Base-by-base conservation (phyloP, 2,888 invertebrate genomes). In the Resseliella maxima region DNA sequence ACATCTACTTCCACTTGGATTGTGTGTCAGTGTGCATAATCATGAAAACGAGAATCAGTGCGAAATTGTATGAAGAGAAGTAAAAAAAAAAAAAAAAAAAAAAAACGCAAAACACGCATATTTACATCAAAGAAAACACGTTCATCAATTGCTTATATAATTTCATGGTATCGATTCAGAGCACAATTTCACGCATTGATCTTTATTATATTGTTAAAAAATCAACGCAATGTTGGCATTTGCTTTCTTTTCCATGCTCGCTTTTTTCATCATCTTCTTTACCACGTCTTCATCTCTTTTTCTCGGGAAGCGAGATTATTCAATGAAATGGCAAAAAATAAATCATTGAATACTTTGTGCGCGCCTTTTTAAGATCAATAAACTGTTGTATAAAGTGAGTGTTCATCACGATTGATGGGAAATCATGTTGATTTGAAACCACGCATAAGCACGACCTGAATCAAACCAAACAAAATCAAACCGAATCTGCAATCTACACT, bases 71-170 rank as follows among this genome's bases (percentile, higher is more conserved):
- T n/a, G n/a, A n/a, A n/a, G n/a, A n/a, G n/a, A n/a, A n/a, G n/a
- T n/a, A 31, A 72, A 72, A 72, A 18, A 50, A 50, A 18, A 50
- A 50, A 18, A 15, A 50, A 18, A 15, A 50, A 50, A 2, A 8
- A 50, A 18, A 2, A 50, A 18, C 46, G 8, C 12, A 50, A 18
- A 8, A 50, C 8, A 41, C 5, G 12, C 12, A 41, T 41, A 59
- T 59, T 1, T 24, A 24, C 24, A 59, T 24, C 59, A 35, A 72
- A 12, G 15, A 59, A 18, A 6, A 18, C 46, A 18, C 15, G 72
- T 72, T 72, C 72, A 72, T 72, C 72, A 72, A 72, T 31, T 35
- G 31, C 72, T 72, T 72, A 72, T 72, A 72, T 72, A 72, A 72
- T 31, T 27, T 72, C 31, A 31, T 1, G 8, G 15, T 27, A 15